Evolutionary conservation across 1,140 invertebrate species (phyloP).

Genomic region (Bombus confusus): DNA sequence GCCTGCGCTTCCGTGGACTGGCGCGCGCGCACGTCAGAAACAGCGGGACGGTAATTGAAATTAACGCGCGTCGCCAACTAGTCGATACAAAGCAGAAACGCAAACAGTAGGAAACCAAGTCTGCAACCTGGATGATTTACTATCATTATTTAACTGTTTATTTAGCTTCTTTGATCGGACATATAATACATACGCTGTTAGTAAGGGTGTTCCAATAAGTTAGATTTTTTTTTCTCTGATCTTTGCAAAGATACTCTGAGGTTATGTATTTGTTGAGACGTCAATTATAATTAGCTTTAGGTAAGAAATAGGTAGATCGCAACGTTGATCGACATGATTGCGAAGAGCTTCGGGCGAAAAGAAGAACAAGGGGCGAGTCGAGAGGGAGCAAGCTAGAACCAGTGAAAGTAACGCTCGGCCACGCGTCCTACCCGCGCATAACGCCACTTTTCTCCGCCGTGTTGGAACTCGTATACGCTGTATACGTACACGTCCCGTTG

Average conservation of each 20-base stretch:
- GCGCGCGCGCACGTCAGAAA: constrained; percentile 39
- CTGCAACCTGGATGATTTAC: background rate
- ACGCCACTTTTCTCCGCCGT: constrained; percentile 65
- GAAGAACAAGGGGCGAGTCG: constrained; percentile 50
- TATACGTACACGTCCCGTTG: constrained; percentile 10
- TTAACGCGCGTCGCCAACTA: constrained; percentile 34
- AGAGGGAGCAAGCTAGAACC: constrained; percentile 56
- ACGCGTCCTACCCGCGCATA: constrained; percentile 46
- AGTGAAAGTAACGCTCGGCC: constrained; percentile 72
- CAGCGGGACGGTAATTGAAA: constrained; percentile 61
- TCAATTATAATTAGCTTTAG: background rate
- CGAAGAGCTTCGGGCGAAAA: constrained; percentile 20
- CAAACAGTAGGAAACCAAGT: background rate
- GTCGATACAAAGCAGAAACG: background rate
- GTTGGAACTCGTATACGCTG: background rate
- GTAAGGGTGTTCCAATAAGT: background rate
- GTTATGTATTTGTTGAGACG: background rate
- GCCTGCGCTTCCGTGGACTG: constrained; percentile 53
- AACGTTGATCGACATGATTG: constrained; percentile 11
- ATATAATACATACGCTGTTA: background rate
- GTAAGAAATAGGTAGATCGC: background rate
- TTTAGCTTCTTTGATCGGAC: too few species aligned
- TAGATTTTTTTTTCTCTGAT: background rate
- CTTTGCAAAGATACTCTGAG: background rate
- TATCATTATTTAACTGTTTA: background rate